These are phyloP conservation scores for Boleophthalmus pectinirostris DNA, from an alignment of 2,113 vertebrate genomes.

Conservation along the genomic window DNA sequence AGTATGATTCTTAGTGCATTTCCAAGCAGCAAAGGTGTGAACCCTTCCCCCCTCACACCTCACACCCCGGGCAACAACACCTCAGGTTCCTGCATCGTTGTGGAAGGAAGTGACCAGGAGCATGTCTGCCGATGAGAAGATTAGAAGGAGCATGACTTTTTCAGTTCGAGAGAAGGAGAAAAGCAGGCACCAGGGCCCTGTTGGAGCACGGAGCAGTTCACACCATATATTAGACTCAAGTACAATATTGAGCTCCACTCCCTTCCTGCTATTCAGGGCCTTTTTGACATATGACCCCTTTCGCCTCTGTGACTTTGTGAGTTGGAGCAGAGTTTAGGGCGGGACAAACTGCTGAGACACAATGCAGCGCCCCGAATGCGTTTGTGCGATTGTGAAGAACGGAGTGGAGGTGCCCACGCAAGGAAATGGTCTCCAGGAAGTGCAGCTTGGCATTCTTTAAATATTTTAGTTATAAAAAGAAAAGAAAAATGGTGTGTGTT, in stretches of 20 bases:
- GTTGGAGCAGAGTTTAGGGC: not conserved
- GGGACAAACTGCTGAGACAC: not conserved
- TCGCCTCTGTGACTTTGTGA: not conserved
- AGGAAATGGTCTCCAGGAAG: constrained; percentile 1
- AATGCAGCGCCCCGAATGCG: not conserved
- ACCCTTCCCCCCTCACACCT: not conserved
- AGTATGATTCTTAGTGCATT: not conserved
- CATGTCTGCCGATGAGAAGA: not conserved
- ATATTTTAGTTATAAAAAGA: constrained; percentile 3
- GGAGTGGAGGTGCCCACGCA: not conserved
- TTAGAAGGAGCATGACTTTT: not conserved
- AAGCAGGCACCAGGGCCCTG: not conserved
- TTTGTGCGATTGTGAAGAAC: constrained; percentile 6
- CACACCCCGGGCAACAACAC: not conserved
- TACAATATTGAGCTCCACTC: constrained; percentile 5
- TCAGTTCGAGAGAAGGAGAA: not conserved
- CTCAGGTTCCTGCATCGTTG: not conserved
- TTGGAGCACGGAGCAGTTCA: not conserved
- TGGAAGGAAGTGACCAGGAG: not conserved
- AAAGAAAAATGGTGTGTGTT: not conserved
- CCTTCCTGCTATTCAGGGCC: constrained; percentile 4
- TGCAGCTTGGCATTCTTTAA: not conserved
- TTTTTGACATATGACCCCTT: not conserved
- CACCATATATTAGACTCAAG: constrained; percentile 2
- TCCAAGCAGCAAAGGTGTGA: not conserved